These are phyloP conservation scores for Drosophila nikananu DNA, from an alignment of 1,140 invertebrate species.

Conservation along the genomic window DNA sequence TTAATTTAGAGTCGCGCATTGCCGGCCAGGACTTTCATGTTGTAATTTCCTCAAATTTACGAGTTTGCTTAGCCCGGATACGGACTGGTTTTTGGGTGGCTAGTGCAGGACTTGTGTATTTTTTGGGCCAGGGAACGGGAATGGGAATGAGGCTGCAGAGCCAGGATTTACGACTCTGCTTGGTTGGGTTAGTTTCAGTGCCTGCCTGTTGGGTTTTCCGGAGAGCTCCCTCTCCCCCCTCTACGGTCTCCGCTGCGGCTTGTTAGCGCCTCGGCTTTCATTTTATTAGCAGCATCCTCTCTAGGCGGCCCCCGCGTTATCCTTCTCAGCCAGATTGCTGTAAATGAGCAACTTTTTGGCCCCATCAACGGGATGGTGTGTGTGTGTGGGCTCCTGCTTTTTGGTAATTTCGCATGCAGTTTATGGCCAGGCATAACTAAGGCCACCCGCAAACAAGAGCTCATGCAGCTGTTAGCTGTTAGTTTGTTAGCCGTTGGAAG, in stretches of 20 bases:
- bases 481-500: constrained; percentile 16
- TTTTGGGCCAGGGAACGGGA: constrained; percentile 1
- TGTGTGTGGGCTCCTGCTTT: constrained; percentile 46
- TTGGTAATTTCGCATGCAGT: constrained; percentile 80
- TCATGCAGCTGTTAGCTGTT: constrained; percentile 61
- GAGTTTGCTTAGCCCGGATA: constrained; percentile 66
- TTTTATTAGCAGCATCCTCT: constrained; percentile 70
- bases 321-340: constrained; percentile 48
- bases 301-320: constrained; percentile 3
- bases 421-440: constrained; percentile 69
- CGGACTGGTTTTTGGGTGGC: constrained; percentile 22
- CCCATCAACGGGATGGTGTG: constrained; percentile 11
- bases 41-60: constrained; percentile 81
- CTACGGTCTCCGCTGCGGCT: constrained; percentile 35
- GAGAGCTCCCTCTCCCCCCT: constrained; percentile 5
- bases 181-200: constrained; percentile 50
- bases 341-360: constrained; percentile 73
- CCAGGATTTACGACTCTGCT: constrained; percentile 71
- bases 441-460: constrained; percentile 33
- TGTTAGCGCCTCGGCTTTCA: constrained; percentile 72
- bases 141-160: constrained; percentile 30
- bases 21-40: constrained; percentile 67
- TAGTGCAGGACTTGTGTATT: constrained; percentile 27
- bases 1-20: constrained; percentile 75
- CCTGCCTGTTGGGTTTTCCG: constrained; percentile 36